Base-by-base conservation (phyloP, 1,140 invertebrate genomes). In the Olivierus martensii region DNA sequence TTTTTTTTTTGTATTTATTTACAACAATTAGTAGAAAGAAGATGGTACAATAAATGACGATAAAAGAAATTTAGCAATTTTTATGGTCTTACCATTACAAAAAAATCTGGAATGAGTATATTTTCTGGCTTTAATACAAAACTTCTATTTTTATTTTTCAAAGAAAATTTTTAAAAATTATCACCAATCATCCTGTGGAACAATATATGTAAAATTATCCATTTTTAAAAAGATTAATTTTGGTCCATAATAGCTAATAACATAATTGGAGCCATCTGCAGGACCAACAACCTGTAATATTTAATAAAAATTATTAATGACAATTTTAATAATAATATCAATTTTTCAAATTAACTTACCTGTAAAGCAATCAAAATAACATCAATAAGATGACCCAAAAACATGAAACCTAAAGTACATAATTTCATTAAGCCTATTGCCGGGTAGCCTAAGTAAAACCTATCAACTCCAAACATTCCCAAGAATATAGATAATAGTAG, bases 391-490 rank as follows among this genome's bases (percentile, higher is more conserved):
- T 97, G 92, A 51, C 74, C 90, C n/a, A 97, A 71, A 65, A 98
- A 95, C 76, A 97, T 82, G 65, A 95, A 96, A 6, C 94, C 94
- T 22, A 97, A 71, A 0, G 93, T 97, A 65, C 89, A 90, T 59
- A 97, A 78, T 69, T 98, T 98, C 7, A 94, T 76, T 44, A 97
- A 70, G 2, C 92, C 93, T 66, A 57, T 19, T 49, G 89, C 93
- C 46, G 89, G 87, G 70, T 98, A 97, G 15, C 94, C 94, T 3
- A 98, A 73, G 66, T 97, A 98, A 69, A 98, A 96, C 57, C 94
- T 73, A 68, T 98, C 94, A 14, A 87, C 77, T n/a, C 94, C 94
- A 74, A 98, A 92, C 86, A 94, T 93, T 22, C 92, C 92, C 17
- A 78, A 64, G 65, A 98, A 98, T 43, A 98, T 84, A 2, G 93